Base-by-base conservation (phyloP, 2,888 invertebrate genomes). In the Neocrepidodera transversa region DNA sequence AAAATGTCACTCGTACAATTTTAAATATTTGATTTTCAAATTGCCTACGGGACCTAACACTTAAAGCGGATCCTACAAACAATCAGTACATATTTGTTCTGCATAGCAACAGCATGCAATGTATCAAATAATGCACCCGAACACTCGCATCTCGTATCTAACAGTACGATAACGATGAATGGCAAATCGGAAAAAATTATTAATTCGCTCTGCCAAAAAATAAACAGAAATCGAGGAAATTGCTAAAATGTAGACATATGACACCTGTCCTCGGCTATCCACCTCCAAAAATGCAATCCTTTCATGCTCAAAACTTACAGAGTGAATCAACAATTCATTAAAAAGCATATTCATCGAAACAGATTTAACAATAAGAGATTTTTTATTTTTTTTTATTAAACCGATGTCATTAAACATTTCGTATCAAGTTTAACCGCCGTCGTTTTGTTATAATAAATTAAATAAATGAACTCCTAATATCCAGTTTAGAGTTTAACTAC, bases 221-320 rank as follows among this genome's bases (percentile, higher is more conserved):
- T 63, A 67, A 61, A 66, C 67, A 62, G 62, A 64, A 62, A 60
- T 60, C 58, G 59, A 50, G 54, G 60, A 64, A 64, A 63, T 59
- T 58, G 45, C 54, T 45, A 26, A 54, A 45, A 54, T 45, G 63
- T 64, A 66, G 65, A 66, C 60, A 64, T 65, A 65, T 65, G 64
- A 67, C 68, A 68, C 70, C 67, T 69, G 67, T 69, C 64, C 67
- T 57, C 62, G 65, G 45, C 26, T 61, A 57, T 57, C 62, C 68
- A 57, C 58, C 64, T 59, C 54, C 47, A 45, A 16, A n/a, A 40
- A 51, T 53, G 53, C 20, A 54, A 54, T 45, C 56, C 64, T 59
- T 64, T 66, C 66, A 71, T 73, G 73, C 71, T 69, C 67, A 68
- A 45, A n/a, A 45, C 3, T 45, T 45, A 45, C 45, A 45, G 45